A percentile compares a stretch with the other conserved stretches of the same genome.
These are phyloP conservation scores for Pachycephala philippinensis DNA, from an alignment of 2,113 vertebrate genomes.

Conservation along the genomic window DNA sequence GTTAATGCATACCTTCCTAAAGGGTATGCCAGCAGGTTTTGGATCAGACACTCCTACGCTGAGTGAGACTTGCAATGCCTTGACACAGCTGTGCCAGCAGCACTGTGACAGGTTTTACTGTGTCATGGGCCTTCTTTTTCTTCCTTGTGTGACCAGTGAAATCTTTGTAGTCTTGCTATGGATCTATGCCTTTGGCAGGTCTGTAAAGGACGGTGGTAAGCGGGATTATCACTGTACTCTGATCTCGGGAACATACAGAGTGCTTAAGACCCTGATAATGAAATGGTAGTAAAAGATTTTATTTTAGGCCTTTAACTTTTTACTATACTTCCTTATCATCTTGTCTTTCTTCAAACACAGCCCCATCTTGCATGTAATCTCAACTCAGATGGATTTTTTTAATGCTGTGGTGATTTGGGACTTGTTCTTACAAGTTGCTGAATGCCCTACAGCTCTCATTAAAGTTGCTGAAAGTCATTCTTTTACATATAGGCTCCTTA, in stretches of 20 bases:
- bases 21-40: neutral
- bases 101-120: neutral
- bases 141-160: neutral
- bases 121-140: neutral
- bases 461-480: conserved; percentile 38
- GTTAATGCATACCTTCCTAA: neutral
- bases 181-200: neutral
- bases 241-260: neutral
- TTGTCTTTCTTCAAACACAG: neutral
- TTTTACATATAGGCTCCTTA: neutral
- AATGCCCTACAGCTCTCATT: conserved; percentile 45
- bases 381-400: conserved; percentile 39
- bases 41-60: neutral
- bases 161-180: neutral
- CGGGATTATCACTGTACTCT: neutral
- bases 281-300: conserved; percentile 32
- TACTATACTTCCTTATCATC: conserved; percentile 28
- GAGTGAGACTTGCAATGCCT: neutral
- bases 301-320: conserved; percentile 48
- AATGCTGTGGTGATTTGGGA: conserved; percentile 37
- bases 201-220: neutral
- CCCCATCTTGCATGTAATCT: neutral
- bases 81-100: neutral
- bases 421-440: conserved; percentile 36
- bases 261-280: conserved; percentile 23